Evolutionary conservation across 2,888 invertebrate species (phyloP).

Genomic region (Drosophila siamana): DNA sequence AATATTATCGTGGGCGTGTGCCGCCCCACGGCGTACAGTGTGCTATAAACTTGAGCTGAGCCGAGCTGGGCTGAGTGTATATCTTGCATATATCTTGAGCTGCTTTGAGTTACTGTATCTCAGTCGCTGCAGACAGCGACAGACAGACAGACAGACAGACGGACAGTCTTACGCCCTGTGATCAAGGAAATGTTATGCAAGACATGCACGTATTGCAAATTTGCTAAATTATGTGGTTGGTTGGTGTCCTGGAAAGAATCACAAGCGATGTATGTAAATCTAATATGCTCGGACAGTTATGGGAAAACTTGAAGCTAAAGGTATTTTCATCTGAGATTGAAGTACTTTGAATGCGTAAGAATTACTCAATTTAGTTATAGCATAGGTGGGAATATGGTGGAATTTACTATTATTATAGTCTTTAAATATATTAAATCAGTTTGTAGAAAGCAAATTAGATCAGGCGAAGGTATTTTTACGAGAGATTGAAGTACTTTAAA

Average conservation of each 20-base stretch:
- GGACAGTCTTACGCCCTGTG: conserved; percentile 30
- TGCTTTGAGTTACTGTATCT: conserved; percentile 32
- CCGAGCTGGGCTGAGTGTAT: conserved; percentile 1
- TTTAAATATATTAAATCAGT: no score
- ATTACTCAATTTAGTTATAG: no score
- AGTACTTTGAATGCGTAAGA: no score
- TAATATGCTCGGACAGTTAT: conserved; percentile 43
- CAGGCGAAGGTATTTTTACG: no score
- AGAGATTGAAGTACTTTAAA: no score
- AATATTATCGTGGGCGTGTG: conserved; percentile 79
- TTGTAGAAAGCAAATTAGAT: no score
- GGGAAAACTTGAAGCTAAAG: conserved; percentile 35
- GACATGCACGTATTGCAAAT: conserved; percentile 73
- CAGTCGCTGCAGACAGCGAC: not conserved
- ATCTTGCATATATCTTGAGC: conserved; percentile 46
- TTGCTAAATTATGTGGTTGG: conserved; percentile 63
- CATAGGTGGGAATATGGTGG: no score
- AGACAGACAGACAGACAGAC: not conserved
- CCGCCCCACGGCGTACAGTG: conserved; percentile 17
- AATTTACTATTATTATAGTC: no score
- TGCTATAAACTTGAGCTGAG: not conserved
- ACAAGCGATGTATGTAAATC: conserved; percentile 22
- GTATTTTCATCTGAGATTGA: not conserved
- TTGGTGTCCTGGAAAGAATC: conserved; percentile 39
- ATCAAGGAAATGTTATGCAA: conserved; percentile 79